phyloP scores from a whole-genome alignment of 2,888 invertebrate genomes.

The Nomada ferruginata region DNA sequence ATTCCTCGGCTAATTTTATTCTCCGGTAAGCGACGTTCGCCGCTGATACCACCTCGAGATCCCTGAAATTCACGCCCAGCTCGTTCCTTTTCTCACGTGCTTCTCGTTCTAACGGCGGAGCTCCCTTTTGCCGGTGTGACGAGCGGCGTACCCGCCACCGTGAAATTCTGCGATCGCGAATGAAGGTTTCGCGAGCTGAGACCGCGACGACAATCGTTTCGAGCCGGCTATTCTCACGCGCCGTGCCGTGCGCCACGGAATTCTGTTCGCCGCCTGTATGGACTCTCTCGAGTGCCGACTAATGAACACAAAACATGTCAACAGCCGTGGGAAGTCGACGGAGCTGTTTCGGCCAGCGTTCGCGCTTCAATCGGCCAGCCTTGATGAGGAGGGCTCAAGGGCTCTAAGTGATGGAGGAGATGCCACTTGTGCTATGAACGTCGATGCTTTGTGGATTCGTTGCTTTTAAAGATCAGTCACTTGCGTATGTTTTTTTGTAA shows the following conservation, averaged over 20 bases:
- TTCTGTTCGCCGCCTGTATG: slow-evolving; percentile 64
- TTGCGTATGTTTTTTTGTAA: no score
- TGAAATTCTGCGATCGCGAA: slow-evolving; percentile 39
- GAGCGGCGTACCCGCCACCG: slow-evolving; percentile 21
- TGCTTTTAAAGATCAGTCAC: not conserved
- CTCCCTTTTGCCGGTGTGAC: slow-evolving; percentile 4
- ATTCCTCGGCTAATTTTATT: slow-evolving; percentile 34
- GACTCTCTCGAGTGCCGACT: slow-evolving; percentile 76
- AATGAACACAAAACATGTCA: slow-evolving; percentile 84
- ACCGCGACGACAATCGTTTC: slow-evolving; percentile 49
- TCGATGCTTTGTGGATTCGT: not conserved
- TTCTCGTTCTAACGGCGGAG: slow-evolving; percentile 16
- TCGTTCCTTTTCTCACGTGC: slow-evolving; percentile 32
- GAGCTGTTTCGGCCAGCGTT: slow-evolving; percentile 61
- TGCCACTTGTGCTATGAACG: not conserved
- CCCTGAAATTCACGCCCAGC: slow-evolving; percentile 26
- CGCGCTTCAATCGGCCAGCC: slow-evolving; percentile 65
- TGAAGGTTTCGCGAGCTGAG: slow-evolving; percentile 30
- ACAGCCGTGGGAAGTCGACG: slow-evolving; percentile 82
- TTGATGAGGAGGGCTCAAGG: slow-evolving; percentile 30
- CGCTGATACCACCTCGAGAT: slow-evolving; percentile 1
- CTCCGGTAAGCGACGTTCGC: slow-evolving; percentile 10
- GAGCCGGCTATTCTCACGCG: slow-evolving; percentile 73
- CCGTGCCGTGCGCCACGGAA: slow-evolving; percentile 61
- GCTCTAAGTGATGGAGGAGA: not conserved